Conservation (phyloP, 2,888 invertebrate species). For the Rotaria sp. region DNA sequence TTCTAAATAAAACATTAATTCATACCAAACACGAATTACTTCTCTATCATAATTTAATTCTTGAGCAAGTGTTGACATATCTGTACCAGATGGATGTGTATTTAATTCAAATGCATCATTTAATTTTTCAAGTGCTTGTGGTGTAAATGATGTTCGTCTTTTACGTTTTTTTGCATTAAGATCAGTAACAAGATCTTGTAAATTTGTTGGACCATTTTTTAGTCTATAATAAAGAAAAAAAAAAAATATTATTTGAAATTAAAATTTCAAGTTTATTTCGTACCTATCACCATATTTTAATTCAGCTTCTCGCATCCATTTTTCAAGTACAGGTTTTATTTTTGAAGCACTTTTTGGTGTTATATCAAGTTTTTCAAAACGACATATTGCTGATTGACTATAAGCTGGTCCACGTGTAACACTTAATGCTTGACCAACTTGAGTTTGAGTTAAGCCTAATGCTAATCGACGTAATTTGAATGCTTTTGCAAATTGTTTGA, state of each 20-base stretch:
- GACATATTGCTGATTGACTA: slow-evolving; percentile 93
- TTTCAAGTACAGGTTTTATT: slow-evolving; percentile 93
- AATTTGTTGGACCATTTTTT: slow-evolving; percentile 57
- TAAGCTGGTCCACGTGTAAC: slow-evolving; percentile 94
- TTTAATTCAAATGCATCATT: slow-evolving; percentile 92
- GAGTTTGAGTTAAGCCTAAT: slow-evolving; percentile 86
- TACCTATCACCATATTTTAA: slow-evolving; percentile 72
- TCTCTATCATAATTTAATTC: slow-evolving; percentile 92
- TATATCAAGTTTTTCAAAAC: slow-evolving; percentile 96
- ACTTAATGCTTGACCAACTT: slow-evolving; percentile 76
- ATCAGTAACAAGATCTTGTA: slow-evolving; percentile 68
- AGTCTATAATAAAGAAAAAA: slow-evolving; percentile 26
- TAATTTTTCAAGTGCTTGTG: slow-evolving; percentile 83
- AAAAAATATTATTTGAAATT: background rate
- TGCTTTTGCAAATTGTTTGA: slow-evolving; percentile 93
- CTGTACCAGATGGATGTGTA: slow-evolving; percentile 96
- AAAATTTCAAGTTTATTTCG: background rate
- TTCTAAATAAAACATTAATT: background rate
- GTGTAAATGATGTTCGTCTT: slow-evolving; percentile 89
- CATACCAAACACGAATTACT: slow-evolving; percentile 85
- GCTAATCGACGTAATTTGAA: slow-evolving; percentile 87
- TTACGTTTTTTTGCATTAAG: slow-evolving; percentile 78
- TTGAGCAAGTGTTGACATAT: slow-evolving; percentile 88
- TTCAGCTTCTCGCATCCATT: slow-evolving; percentile 98
- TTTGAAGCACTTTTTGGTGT: slow-evolving; percentile 98